phyloP scores from a whole-genome alignment of 1,140 invertebrate species.

The Cyclina sinensis region DNA sequence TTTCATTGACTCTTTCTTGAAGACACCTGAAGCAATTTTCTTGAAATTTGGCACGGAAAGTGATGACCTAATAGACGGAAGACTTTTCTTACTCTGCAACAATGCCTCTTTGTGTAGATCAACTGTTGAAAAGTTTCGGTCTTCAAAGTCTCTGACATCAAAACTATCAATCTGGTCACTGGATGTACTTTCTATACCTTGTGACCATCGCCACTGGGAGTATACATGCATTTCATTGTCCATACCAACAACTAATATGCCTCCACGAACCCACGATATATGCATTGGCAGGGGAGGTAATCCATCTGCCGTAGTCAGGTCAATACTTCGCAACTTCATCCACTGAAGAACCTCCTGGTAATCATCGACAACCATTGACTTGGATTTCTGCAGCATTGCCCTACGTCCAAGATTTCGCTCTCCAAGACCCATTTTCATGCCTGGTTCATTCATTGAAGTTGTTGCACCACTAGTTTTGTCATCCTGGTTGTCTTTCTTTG shows the following conservation, averaged over 20 bases:
- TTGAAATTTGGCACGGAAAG: slow-evolving; percentile 81
- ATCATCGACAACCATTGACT: slow-evolving; percentile 82
- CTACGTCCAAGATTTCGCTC: slow-evolving; percentile 68
- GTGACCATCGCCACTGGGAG: slow-evolving; percentile 93
- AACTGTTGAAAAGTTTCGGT: slow-evolving; percentile 48
- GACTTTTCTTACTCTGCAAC: slow-evolving; percentile 56
- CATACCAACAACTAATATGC: slow-evolving; percentile 99
- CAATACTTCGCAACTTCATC: slow-evolving; percentile 97
- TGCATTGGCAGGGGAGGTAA: slow-evolving; percentile 98
- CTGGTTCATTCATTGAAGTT: slow-evolving; percentile 47
- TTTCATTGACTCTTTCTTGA: slow-evolving; percentile 68
- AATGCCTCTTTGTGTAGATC: slow-evolving; percentile 56
- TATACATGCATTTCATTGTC: slow-evolving; percentile 99
- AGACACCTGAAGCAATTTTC: slow-evolving; percentile 43
- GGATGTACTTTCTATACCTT: slow-evolving; percentile 45
- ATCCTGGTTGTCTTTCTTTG: slow-evolving; percentile 67
- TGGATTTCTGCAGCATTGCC: slow-evolving; percentile 83
- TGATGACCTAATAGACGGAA: slow-evolving; percentile 71
- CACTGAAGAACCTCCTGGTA: slow-evolving; percentile 89
- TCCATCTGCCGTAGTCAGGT: slow-evolving; percentile 97
- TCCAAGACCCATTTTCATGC: slow-evolving; percentile 18
- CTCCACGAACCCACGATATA: slow-evolving; percentile 99
- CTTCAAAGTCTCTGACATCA: slow-evolving; percentile 59
- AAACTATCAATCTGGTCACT: slow-evolving; percentile 12
- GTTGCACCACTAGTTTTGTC: slow-evolving; percentile 3